A percentile compares a stretch with the other conserved stretches of the same genome.
These are phyloP conservation scores for Strongylocentrotus purpuratus DNA, from an alignment of 35 echinoderm and acorn worm species.

Conservation along the genomic window DNA sequence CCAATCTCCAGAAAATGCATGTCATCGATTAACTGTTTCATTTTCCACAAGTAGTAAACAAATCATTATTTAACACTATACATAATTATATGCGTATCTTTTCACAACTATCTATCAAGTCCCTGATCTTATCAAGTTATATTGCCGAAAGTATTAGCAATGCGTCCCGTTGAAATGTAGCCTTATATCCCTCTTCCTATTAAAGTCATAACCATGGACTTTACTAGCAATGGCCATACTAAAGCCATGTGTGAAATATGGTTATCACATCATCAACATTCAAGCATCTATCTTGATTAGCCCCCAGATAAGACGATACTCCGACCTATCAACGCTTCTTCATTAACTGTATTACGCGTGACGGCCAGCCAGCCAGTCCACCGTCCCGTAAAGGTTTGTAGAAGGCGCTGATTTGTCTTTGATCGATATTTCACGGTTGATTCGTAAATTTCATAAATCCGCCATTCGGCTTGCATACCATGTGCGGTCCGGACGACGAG, in stretches of 20 bases:
- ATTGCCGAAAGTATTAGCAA: not conserved
- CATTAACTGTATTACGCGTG: constrained; percentile 8
- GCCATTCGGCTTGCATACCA: not conserved
- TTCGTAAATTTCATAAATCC: constrained; percentile 5
- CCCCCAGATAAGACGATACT: not conserved
- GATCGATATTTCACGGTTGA: constrained; percentile 9
- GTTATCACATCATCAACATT: constrained; percentile 12
- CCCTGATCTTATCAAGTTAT: too few relatives aligned
- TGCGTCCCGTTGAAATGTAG: not conserved
- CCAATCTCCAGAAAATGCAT: too few relatives aligned
- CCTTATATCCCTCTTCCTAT: not conserved
- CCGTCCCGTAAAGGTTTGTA: not conserved
- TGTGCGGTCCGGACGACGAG: not conserved
- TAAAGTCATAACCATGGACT: too few relatives aligned
- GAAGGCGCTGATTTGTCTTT: not conserved
- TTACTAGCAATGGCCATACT: not conserved
- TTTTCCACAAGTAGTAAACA: too few relatives aligned
- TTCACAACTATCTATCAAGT: too few relatives aligned
- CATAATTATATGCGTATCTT: too few relatives aligned
- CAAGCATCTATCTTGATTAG: not conserved
- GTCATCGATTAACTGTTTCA: too few relatives aligned
- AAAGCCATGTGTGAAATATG: not conserved
- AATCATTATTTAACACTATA: too few relatives aligned
- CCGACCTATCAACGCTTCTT: not conserved
- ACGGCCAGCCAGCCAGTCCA: not conserved